Evolutionary conservation across 1,140 invertebrate genomes (phyloP).

Genomic region (Drosophila arizonae): DNA sequence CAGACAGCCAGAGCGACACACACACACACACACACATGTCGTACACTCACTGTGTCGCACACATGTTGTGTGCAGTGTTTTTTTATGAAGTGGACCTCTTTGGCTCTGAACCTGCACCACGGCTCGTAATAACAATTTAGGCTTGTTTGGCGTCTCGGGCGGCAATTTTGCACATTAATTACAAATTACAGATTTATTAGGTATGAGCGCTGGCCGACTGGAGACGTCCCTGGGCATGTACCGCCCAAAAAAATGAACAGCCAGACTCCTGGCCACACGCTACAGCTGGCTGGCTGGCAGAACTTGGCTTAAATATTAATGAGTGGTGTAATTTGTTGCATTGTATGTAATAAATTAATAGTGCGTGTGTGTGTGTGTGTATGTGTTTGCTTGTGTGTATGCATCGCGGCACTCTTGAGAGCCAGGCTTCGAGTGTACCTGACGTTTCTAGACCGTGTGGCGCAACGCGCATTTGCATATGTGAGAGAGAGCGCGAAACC

Average conservation of each 20-base stretch:
- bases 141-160: slow-evolving; percentile 73
- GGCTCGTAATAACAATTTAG: slow-evolving; percentile 79
- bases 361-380: slow-evolving; percentile 52
- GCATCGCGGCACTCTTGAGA: slow-evolving; percentile 63
- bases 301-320: slow-evolving; percentile 80
- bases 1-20: slow-evolving; percentile 35
- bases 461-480: slow-evolving; percentile 65
- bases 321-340: slow-evolving; percentile 79
- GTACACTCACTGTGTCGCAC: neutral
- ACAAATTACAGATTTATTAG: slow-evolving; percentile 82
- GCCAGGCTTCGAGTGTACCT: slow-evolving; percentile 15
- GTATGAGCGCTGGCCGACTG: slow-evolving; percentile 57
- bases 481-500: slow-evolving; percentile 46
- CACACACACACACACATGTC: slow-evolving; percentile 30
- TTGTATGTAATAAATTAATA: slow-evolving; percentile 81
- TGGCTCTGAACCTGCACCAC: slow-evolving; percentile 49
- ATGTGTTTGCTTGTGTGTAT: slow-evolving; percentile 32
- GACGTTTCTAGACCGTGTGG: slow-evolving; percentile 48
- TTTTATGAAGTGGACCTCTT: slow-evolving; percentile 49
- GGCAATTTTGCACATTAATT: slow-evolving; percentile 81
- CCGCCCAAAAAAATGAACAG: slow-evolving; percentile 25
- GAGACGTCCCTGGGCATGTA: slow-evolving; percentile 32
- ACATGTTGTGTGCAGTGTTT: slow-evolving; percentile 29
- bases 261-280: neutral
- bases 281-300: slow-evolving; percentile 29